Percentiles rank a stretch among this genome's conserved stretches.
Evolutionary conservation across 2,797 vertebrate genomes (phyloP).

Genomic region (Danio aesculapii): DNA sequence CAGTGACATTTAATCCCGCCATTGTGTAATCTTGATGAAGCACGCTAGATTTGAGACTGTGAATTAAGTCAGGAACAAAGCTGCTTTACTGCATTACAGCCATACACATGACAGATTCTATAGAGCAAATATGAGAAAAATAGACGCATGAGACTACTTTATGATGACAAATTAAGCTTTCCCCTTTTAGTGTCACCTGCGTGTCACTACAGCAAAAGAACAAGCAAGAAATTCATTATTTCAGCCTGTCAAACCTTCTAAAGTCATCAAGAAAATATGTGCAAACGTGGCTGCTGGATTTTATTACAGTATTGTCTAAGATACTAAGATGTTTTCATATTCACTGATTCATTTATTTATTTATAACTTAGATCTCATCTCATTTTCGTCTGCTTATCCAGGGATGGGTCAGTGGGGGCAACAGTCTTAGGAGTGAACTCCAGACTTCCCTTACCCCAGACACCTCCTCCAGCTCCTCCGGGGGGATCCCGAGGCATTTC

Average conservation of each 20-base stretch:
- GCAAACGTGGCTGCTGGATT: neutral
- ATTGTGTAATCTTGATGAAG: constrained; percentile 37
- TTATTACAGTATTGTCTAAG: neutral
- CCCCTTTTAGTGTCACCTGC: neutral
- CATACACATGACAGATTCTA: neutral
- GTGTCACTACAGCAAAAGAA: neutral
- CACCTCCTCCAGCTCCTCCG: too few relatives aligned
- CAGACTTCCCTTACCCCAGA: too few relatives aligned
- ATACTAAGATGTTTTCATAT: too few relatives aligned
- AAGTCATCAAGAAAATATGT: neutral
- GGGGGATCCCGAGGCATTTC: too few relatives aligned
- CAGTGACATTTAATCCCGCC: constrained; percentile 38
- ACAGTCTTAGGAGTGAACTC: too few relatives aligned
- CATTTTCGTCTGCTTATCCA: too few relatives aligned
- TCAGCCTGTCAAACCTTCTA: neutral
- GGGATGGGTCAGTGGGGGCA: too few relatives aligned
- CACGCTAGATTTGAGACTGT: constrained; percentile 9
- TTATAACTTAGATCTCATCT: too few relatives aligned
- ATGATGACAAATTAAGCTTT: neutral
- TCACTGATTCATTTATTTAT: too few relatives aligned
- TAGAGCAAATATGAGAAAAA: constrained; percentile 11
- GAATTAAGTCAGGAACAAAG: neutral
- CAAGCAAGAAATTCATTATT: neutral
- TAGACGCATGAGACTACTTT: neutral
- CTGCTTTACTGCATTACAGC: neutral